phyloP scores from a whole-genome alignment of 2,888 invertebrate genomes.

The Tortrix viridana region DNA sequence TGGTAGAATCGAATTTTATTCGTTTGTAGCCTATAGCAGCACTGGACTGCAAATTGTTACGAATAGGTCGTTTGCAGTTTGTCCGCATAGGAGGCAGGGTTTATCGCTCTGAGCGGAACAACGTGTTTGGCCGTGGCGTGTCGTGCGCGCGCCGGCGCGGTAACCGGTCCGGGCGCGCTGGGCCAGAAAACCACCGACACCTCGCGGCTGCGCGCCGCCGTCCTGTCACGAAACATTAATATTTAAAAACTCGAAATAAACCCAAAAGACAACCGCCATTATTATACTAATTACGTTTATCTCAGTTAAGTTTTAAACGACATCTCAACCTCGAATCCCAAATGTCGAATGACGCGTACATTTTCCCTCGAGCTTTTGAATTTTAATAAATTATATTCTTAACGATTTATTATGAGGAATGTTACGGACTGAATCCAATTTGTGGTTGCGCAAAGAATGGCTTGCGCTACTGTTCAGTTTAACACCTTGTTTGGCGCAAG shows the following conservation, averaged over 20 bases:
- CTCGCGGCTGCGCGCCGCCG: conserved; percentile 65
- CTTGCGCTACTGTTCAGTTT: conserved; percentile 59
- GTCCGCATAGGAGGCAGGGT: conserved; percentile 69
- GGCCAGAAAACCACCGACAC: conserved; percentile 82
- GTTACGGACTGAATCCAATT: conserved; percentile 54
- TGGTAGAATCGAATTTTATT: conserved; percentile 25
- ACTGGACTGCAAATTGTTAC: conserved; percentile 70
- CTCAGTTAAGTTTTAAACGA: conserved; percentile 52
- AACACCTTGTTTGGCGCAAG: conserved; percentile 70
- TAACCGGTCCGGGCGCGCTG: conserved; percentile 79
- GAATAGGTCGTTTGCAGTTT: conserved; percentile 74
- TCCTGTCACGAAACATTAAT: conserved; percentile 82
- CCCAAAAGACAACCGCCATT: conserved; percentile 66
- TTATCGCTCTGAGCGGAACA: conserved; percentile 75
- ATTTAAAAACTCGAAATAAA: conserved; percentile 72
- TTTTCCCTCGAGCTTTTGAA: conserved; percentile 23
- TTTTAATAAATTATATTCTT: conserved; percentile 20
- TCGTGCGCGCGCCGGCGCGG: conserved; percentile 60
- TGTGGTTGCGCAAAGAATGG: conserved; percentile 60
- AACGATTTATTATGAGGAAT: conserved; percentile 52
- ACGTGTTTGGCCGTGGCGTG: conserved; percentile 72
- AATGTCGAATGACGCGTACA: conserved; percentile 52
- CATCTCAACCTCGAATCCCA: conserved; percentile 47
- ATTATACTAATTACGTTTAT: conserved; percentile 67
- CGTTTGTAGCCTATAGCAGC: conserved; percentile 35